phyloP scores from a whole-genome alignment of 1,140 invertebrate genomes.

The Cyphomyrmex costatus region DNA sequence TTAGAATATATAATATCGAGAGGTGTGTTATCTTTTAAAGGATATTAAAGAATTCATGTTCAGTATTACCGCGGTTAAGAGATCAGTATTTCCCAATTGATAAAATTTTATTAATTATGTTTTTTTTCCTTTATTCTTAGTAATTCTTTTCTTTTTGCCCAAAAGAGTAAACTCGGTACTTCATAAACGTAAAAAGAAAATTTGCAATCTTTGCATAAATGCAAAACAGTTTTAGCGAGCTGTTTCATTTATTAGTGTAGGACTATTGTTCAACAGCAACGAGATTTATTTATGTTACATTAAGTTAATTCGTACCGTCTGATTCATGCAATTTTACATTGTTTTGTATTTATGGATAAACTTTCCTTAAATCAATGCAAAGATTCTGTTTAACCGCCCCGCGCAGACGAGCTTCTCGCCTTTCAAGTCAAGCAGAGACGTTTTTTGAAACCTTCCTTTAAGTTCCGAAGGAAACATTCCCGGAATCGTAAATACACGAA shows the following conservation, averaged over 20 bases:
- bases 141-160: background rate
- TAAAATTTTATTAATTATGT: background rate
- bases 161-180: background rate
- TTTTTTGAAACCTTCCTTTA: background rate
- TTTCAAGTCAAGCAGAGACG: no score
- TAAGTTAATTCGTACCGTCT: slow-evolving; percentile 4
- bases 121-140: background rate
- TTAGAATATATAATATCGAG: background rate
- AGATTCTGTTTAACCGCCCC: background rate
- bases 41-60: background rate
- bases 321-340: background rate
- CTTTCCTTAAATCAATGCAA: background rate
- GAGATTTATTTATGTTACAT: slow-evolving; percentile 7
- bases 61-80: background rate
- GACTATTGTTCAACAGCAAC: slow-evolving; percentile 18
- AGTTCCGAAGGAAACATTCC: background rate
- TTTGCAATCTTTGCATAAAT: slow-evolving; percentile 8
- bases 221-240: background rate
- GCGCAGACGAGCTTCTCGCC: background rate
- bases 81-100: background rate
- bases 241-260: background rate
- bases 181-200: background rate
- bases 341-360: slow-evolving; percentile 31
- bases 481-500: background rate
- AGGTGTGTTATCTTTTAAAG: background rate